Base-by-base conservation (phyloP, 1,140 invertebrate species). In the Heliconius nattereri region DNA sequence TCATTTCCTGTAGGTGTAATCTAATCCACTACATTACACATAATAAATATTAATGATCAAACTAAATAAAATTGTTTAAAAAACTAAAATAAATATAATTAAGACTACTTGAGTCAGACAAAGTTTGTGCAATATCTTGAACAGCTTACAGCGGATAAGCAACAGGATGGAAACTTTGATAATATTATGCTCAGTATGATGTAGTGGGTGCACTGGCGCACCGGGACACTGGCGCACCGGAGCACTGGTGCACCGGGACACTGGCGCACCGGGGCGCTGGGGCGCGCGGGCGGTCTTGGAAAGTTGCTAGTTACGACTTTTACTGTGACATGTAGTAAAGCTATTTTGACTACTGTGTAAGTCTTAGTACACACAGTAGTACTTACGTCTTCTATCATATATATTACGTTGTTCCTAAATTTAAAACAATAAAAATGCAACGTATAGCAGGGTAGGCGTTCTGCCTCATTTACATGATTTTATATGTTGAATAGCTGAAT, bases 71-170 rank as follows among this genome's bases (percentile, higher is more conserved):
- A 40, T 40, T 40, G 9, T 40, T 40, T 9, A 1, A 2, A 2
- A 40, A 11, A 57, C 9, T 57, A 23, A 57, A 57, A 23, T 19
- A 26, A 29, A 66, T 66, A 60, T 11, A 3, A 60, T 60, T 26
- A 66, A 26, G 26, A 66, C n/a, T 26, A 60, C 26, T 26, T 66
- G 26, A 13, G 13, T 5, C n/a, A 16, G 3, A 29, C 26, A 66
- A 66, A 66, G 9, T 66, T 66, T 2, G 26, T 66, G 26, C 26
- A 29, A 66, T 66, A 66, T 66, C 60, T 66, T 2, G 60, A 26
- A 66, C 60, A 66, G 60, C 26, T 66, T 66, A 66, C 60, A 66
- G 60, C 60, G 23, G 60, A 66, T 66, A 66, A 66, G 13, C 60
- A 29, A 29, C 60, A 16, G 60, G 60, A 29, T 26, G 23, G 23